phyloP scores from a whole-genome alignment of 2,113 vertebrate species.

The Mobula birostris region DNA sequence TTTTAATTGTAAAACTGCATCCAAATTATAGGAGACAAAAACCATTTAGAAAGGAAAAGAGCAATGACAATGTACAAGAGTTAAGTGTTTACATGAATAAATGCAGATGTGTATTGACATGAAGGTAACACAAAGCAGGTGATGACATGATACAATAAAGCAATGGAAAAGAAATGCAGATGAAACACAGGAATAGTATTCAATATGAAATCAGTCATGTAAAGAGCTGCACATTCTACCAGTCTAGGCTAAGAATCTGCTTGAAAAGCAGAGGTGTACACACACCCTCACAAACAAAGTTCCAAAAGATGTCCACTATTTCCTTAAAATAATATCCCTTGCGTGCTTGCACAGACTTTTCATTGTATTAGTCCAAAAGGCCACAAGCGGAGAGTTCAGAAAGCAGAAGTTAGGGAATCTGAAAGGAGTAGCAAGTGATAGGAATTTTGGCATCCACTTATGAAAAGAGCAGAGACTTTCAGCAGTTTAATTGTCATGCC shows the following conservation, averaged over 20 bases:
- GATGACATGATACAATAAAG: no score
- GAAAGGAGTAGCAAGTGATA: no score
- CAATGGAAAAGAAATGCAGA: no score
- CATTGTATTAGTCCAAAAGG: not conserved
- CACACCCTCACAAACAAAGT: no score
- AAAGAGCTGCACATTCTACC: not conserved
- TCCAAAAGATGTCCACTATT: no score
- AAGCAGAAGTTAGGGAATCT: no score
- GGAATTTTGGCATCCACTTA: no score
- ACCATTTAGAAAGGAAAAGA: not conserved
- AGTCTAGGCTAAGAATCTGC: not conserved
- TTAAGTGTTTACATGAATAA: not conserved
- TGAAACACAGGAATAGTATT: no score
- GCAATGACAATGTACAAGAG: not conserved
- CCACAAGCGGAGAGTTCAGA: not conserved
- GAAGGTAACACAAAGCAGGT: not conserved
- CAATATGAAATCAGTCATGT: no score
- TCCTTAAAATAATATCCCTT: no score
- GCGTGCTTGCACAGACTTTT: no score
- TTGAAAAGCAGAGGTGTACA: not conserved
- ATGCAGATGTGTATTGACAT: not conserved
- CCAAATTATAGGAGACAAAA: not conserved
- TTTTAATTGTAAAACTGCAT: not conserved
- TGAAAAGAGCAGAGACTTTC: not conserved
- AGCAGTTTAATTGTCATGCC: no score